These are phyloP conservation scores for Chelon auratus DNA, from an alignment of 2,797 vertebrate species.

Conservation along the genomic window DNA sequence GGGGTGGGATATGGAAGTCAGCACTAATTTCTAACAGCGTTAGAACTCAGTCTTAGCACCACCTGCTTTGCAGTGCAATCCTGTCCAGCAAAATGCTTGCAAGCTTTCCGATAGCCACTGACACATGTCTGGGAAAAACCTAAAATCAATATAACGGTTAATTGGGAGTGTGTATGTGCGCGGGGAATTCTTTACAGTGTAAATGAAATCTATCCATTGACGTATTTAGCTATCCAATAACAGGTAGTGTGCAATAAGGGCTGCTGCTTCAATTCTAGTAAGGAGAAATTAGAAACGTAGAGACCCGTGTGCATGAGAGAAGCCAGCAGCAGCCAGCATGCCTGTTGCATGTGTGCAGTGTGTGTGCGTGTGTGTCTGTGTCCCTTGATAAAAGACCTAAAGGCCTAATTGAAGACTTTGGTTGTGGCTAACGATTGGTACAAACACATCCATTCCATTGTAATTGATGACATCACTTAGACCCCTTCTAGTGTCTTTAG, in stretches of 20 bases:
- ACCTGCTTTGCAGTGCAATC: slow-evolving; percentile 60
- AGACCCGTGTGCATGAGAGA: background rate
- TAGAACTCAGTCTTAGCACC: slow-evolving; percentile 40
- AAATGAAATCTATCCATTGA: slow-evolving; percentile 55
- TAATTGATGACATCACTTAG: slow-evolving; percentile 61
- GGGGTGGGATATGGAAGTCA: slow-evolving; percentile 59
- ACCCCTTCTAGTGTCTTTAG: background rate
- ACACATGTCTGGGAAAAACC: slow-evolving; percentile 58
- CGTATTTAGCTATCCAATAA: slow-evolving; percentile 52
- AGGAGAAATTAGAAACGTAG: slow-evolving; percentile 34
- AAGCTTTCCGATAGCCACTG: slow-evolving; percentile 54
- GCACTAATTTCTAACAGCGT: slow-evolving; percentile 62
- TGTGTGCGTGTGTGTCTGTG: background rate
- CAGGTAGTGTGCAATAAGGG: slow-evolving; percentile 43
- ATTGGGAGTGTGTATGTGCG: slow-evolving; percentile 57
- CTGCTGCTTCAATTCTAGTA: slow-evolving; percentile 40
- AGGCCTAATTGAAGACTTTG: slow-evolving; percentile 63
- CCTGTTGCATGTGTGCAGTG: background rate
- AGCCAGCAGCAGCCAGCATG: too few relatives aligned
- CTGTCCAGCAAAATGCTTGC: slow-evolving; percentile 66
- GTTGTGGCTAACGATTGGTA: slow-evolving; percentile 43
- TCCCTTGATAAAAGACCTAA: slow-evolving; percentile 58
- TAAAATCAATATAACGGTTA: slow-evolving; percentile 73
- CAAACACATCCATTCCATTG: slow-evolving; percentile 58
- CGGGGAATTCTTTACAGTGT: slow-evolving; percentile 37